Base-by-base conservation (phyloP, 2,113 vertebrate genomes). In the Anser brachyrhynchus region DNA sequence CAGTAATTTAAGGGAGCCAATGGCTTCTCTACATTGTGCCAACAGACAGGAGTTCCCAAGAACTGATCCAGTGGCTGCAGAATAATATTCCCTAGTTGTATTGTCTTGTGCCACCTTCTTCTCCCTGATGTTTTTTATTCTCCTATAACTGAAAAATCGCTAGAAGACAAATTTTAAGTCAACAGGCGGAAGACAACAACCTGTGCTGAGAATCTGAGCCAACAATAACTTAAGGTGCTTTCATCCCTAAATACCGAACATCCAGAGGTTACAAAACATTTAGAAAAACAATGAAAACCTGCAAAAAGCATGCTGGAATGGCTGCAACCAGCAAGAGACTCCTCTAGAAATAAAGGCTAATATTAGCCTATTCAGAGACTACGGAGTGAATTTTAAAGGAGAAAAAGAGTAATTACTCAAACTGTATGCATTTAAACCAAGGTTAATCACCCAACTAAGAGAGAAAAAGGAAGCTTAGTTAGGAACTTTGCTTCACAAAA, bases 21-120 rank as follows among this genome's bases (percentile, higher is more conserved):
- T 2, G 15, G 13, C 14, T 58, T 28, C 66, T 73, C 76, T 58
- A 37, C 46, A 69, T 62, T 41, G 17, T 43, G 25, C 29, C 71
- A 57, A 28, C 17, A 28, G 35, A 55, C 31, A 17, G 54, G 14
- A 39, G 5, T 14, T 19, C n/a, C 39, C n/a, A 41, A 66, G n/a
- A 66, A 84, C 5, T 17, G 22, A 54, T 8, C 26, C 23, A 23
- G 31, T 9, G 13, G 39, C n/a, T 83, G 55, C 46, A 37, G 18
- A 6, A 11, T 4, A 66, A 49, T 14, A 49, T 12, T n/a, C n/a
- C 26, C 29, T 3, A 0, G 64, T 2, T 10, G 5, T 17, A 28
- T 57, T 39, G 3, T 20, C 46, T 57, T 25, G 13, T 35, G 21
- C 21, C 62, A 62, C 20, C 26, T 39, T 31, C 29, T 39, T 31